Evolutionary conservation across 2,888 invertebrate species (phyloP), one percentile per base, ranked within the genome.

Genomic region (Pyrrhosoma nymphula): DNA sequence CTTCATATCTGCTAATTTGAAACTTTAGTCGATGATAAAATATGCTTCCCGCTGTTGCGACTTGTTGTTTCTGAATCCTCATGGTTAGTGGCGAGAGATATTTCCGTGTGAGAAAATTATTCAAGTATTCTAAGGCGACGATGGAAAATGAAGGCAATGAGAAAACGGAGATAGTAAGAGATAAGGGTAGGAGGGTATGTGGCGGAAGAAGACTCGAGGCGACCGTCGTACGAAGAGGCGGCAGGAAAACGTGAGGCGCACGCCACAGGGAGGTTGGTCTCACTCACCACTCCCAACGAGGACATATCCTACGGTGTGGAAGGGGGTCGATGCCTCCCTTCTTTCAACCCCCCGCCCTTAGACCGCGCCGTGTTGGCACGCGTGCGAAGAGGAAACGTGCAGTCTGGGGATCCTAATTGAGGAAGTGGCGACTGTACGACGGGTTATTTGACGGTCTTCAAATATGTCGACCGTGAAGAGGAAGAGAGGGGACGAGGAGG

Each of bases 401-500:
- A 69, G 69, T 69, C 82, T 82, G 82, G 35, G 82, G 82, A 82
- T 35, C 82, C 82, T 82, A 82, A 82, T 82, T 82, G 82, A 82
- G 82, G 82, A 82, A 82, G 82, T 82, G 82, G 82, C 35, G 82
- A 82, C 82, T 30, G 35, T 35, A 16, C 82, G 30, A 69, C 82
- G 14, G 35, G 30, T 14, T 23, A 35, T 35, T 82, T 82, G 82
- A 82, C 82, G 82, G 82, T 82, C 82, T 82, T 82, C 82, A 35
- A 82, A 82, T 82, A 82, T 82, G 82, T 82, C 82, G 82, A 82
- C 30, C 82, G 82, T 82, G 82, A 82, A 82, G 82, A 30, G 82
- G 82, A 69, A 69, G 69, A 69, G 69, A 18, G 60, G 60, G 60
- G 60, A 60, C 47, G 60, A 60, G 69, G 69, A 3, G 26, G 69